Evolutionary conservation across 2,888 invertebrate species (phyloP).

Genomic region (Erebia epiphron): DNA sequence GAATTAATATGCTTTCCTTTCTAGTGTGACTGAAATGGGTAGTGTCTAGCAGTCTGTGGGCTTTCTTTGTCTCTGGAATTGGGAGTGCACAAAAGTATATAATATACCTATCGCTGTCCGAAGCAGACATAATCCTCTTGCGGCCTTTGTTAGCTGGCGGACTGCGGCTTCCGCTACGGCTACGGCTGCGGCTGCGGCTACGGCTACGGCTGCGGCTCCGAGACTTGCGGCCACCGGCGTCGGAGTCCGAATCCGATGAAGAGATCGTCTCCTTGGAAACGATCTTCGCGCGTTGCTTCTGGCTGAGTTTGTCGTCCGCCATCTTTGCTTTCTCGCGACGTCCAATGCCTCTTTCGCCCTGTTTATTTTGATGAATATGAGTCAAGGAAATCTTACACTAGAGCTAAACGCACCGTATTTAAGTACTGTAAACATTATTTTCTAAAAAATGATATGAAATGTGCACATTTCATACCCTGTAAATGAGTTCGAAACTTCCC

Average conservation of each 20-base stretch:
- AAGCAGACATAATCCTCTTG: constrained; percentile 85
- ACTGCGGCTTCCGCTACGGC: constrained; percentile 74
- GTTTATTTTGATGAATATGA: constrained; percentile 16
- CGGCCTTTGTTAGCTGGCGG: constrained; percentile 77
- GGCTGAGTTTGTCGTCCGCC: constrained; percentile 87
- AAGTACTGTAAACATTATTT: too few relatives aligned
- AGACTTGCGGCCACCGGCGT: constrained; percentile 63
- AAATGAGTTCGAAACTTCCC: too few relatives aligned
- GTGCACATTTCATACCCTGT: too few relatives aligned
- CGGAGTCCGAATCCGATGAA: constrained; percentile 92
- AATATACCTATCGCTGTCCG: constrained; percentile 77
- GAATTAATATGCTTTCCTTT: too few relatives aligned
- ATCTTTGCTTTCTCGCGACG: constrained; percentile 68
- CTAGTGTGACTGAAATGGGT: too few relatives aligned
- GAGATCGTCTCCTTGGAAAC: constrained; percentile 98
- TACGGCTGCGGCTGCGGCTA: constrained; percentile 60
- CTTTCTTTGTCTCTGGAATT: too few relatives aligned
- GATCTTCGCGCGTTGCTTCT: constrained; percentile 93
- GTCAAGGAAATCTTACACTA: constrained; percentile 52
- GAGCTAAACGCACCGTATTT: constrained; percentile 60
- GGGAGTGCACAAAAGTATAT: background rate
- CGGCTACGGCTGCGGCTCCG: constrained; percentile 52
- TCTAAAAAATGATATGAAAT: too few relatives aligned
- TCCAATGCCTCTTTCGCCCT: constrained; percentile 73
- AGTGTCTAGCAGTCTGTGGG: too few relatives aligned